Evolutionary conservation across 1,140 invertebrate genomes (phyloP).

Genomic region (Solen grandis): DNA sequence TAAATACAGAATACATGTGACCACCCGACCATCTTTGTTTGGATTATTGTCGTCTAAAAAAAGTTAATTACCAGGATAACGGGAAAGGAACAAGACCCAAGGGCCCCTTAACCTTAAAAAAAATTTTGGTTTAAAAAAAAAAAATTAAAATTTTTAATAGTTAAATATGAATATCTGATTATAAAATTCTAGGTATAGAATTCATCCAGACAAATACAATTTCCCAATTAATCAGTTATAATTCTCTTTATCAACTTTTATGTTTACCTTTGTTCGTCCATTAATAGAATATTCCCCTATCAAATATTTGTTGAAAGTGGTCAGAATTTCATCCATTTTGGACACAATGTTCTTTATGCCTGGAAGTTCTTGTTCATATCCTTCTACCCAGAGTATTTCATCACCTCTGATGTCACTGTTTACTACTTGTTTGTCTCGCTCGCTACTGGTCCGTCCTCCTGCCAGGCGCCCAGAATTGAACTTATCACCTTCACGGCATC

Average conservation of each 20-base stretch:
- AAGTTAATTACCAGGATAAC: conserved; percentile 95
- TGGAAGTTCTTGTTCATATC: conserved; percentile 89
- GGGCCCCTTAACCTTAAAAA: not conserved
- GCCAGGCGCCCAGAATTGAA: conserved; percentile 62
- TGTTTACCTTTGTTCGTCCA: conserved; percentile 91
- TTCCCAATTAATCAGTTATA: not conserved
- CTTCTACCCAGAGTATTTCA: conserved; percentile 95
- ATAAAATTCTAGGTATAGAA: not conserved
- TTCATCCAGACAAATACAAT: not conserved
- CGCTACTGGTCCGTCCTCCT: conserved; percentile 31
- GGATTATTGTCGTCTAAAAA: conserved; percentile 99
- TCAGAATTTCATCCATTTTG: conserved; percentile 87
- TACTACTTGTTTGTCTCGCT: conserved; percentile 33
- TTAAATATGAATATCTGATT: not conserved
- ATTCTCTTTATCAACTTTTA: not conserved
- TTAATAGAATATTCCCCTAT: conserved; percentile 90
- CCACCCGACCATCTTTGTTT: conserved; percentile 94
- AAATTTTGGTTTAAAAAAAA: not conserved
- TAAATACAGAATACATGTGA: conserved; percentile 97
- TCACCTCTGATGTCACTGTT: conserved; percentile 84
- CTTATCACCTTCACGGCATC: conserved; percentile 52
- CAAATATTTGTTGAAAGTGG: conserved; percentile 84
- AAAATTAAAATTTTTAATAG: not conserved
- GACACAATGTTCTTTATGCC: conserved; percentile 92
- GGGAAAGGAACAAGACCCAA: conserved; percentile 98